phyloP scores from a whole-genome alignment of 2,113 vertebrate genomes.

The Hiodon tergisus region DNA sequence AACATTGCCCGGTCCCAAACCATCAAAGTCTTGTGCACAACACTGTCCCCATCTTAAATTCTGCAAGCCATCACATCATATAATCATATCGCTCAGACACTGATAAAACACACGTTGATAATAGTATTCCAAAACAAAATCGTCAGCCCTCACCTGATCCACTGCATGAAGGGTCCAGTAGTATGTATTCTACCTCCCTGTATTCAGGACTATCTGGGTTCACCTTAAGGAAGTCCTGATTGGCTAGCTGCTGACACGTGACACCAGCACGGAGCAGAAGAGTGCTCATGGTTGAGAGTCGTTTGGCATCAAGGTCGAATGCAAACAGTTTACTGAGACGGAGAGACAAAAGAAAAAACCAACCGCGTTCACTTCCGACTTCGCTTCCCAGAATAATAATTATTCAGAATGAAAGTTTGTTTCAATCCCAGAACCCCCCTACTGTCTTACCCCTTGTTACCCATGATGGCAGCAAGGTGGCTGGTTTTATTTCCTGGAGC shows the following conservation, averaged over 20 bases:
- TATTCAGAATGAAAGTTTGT: too few species aligned
- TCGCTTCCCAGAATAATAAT: too few species aligned
- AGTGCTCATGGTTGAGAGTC: conserved; percentile 86
- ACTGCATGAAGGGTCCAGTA: conserved; percentile 92
- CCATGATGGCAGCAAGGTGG: conserved; percentile 83
- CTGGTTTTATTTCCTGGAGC: conserved; percentile 94
- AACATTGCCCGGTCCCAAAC: not conserved
- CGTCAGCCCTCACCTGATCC: conserved; percentile 75
- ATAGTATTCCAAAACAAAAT: too few species aligned
- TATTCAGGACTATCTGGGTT: conserved; percentile 66
- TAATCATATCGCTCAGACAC: not conserved
- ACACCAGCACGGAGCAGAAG: conserved; percentile 81
- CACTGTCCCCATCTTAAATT: too few species aligned
- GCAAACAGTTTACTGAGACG: conserved; percentile 76
- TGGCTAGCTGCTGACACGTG: conserved; percentile 73
- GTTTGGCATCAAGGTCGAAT: conserved; percentile 84
- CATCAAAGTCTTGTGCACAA: too few species aligned
- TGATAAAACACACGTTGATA: not conserved
- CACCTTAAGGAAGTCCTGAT: conserved; percentile 83
- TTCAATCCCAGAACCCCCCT: too few species aligned
- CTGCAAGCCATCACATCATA: not conserved
- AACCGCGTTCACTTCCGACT: not conserved
- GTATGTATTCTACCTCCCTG: conserved; percentile 70
- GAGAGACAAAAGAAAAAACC: not conserved
- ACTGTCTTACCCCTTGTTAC: conserved; percentile 76